Evolutionary conservation across 2,797 vertebrate species (phyloP), one percentile per base, ranked within the genome.

Genomic region (Pipistrellus nathusii): DNA sequence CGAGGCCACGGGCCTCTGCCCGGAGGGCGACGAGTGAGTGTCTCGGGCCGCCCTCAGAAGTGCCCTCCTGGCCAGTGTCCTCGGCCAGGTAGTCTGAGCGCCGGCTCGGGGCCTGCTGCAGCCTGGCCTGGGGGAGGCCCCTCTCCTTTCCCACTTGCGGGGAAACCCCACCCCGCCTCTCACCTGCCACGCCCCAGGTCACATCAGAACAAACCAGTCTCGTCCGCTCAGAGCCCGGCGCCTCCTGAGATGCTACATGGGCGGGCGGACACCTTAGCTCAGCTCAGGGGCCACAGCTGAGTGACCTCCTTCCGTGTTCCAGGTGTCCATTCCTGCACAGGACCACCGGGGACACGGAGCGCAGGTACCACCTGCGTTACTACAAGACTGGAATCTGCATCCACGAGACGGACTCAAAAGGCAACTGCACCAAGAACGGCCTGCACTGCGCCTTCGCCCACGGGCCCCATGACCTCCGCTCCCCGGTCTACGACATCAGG

Each of bases 371-470:
- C 97, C 98, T 99, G 86, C 99, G 99, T 92, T 99, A 99, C 97
- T 99, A 99, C 96, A 99, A 99, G 97, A 99, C 99, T 7, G 99
- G 99, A 92, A 99, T 99, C 75, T 99, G 99, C 96, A 99, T 99
- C 97, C 99, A 99, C 21, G 99, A 99, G 98, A 99, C 99, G 0
- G 99, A 99, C 97, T 98, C 99, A 5, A 99, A 99, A 98, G 99
- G 99, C 95, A 99, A 99, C 98, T 99, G 99, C 98, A 99, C 99
- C 55, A 99, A 99, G 97, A 99, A 99, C 0, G 99, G 99, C 90
- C 99, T 99, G 71, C 99, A 99, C 98, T 99, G 99, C 32, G 99
- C 99, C 2, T 99, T 99, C 2, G 99, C 99, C 91, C 99, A 99
- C 0, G 99, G 99, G 51, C 99, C 99, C 59, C 99, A 99, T 85